A percentile compares a stretch with the other conserved stretches of the same genome.
These are phyloP conservation scores for Ferrisia virgata DNA, from an alignment of 2,888 invertebrate genomes.

Conservation along the genomic window DNA sequence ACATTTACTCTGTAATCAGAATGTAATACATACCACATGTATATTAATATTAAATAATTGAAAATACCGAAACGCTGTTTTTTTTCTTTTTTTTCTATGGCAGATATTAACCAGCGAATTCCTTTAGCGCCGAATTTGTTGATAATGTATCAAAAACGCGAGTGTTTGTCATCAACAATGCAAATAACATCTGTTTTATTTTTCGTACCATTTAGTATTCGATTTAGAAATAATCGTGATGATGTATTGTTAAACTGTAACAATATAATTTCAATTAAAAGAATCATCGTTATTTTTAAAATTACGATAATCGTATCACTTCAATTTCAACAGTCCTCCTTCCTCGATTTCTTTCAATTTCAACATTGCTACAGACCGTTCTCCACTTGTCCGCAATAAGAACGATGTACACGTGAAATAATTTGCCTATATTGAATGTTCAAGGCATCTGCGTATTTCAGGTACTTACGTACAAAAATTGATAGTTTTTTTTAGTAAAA, in stretches of 20 bases:
- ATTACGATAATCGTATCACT: not conserved
- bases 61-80: not conserved
- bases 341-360: too few species aligned
- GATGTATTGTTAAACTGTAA: not conserved
- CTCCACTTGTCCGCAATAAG: too few species aligned
- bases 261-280: not conserved
- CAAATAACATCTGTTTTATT: not conserved
- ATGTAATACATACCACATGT: not conserved
- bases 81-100: not conserved
- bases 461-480: too few species aligned
- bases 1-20: not conserved
- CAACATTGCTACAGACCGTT: too few species aligned
- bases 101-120: not conserved
- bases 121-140: not conserved
- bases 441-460: too few species aligned
- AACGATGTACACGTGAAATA: not conserved
- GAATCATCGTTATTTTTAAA: not conserved
- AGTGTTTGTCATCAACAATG: not conserved
- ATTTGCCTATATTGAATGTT: not conserved
- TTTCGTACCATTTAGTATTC: not conserved
- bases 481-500: too few species aligned
- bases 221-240: not conserved
- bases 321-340: too few species aligned
- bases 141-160: not conserved
- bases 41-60: not conserved